Percentiles rank a stretch among this genome's conserved stretches.
Evolutionary conservation across 2,888 invertebrate species (phyloP).

Genomic region (Poecilobothrus nobilitatus): DNA sequence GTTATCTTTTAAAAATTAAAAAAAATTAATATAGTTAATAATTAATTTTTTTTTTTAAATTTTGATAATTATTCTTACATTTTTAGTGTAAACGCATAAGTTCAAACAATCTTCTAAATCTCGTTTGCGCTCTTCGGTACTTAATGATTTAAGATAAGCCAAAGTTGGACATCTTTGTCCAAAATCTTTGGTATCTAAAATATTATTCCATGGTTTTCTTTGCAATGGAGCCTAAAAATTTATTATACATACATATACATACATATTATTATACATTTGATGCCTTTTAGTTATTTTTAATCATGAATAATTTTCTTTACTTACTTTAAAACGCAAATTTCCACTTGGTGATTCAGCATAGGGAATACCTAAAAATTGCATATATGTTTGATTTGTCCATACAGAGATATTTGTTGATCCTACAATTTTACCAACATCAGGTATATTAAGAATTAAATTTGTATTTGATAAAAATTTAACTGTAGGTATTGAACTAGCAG

Average conservation of each 20-base stretch:
- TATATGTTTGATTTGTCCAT: constrained; percentile 34
- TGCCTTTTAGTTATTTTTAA: too few species aligned
- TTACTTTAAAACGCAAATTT: constrained; percentile 34
- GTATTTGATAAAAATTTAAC: not conserved
- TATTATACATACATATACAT: not conserved
- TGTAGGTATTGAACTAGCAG: not conserved
- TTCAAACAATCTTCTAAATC: constrained; percentile 41
- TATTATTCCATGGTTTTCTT: constrained; percentile 34
- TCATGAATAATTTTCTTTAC: constrained; percentile 1
- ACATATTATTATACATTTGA: not conserved
- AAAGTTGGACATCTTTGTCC: constrained; percentile 38
- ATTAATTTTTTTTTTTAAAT: too few species aligned
- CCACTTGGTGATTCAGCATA: constrained; percentile 38
- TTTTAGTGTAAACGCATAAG: constrained; percentile 39
- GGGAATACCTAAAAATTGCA: constrained; percentile 41
- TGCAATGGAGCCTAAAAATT: constrained; percentile 31
- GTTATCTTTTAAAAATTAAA: constrained; percentile 26
- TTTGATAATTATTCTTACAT: constrained; percentile 28
- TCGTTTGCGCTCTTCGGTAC: constrained; percentile 23
- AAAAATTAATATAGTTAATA: not conserved
- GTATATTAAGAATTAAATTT: constrained; percentile 24
- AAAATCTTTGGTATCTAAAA: constrained; percentile 31
- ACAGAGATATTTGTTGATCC: constrained; percentile 32
- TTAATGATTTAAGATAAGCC: constrained; percentile 26
- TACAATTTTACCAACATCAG: constrained; percentile 31